Percentiles rank a stretch among this genome's conserved stretches.
Evolutionary conservation across 2,113 vertebrate genomes (phyloP).

Genomic region (Ceyx cyanopectus): DNA sequence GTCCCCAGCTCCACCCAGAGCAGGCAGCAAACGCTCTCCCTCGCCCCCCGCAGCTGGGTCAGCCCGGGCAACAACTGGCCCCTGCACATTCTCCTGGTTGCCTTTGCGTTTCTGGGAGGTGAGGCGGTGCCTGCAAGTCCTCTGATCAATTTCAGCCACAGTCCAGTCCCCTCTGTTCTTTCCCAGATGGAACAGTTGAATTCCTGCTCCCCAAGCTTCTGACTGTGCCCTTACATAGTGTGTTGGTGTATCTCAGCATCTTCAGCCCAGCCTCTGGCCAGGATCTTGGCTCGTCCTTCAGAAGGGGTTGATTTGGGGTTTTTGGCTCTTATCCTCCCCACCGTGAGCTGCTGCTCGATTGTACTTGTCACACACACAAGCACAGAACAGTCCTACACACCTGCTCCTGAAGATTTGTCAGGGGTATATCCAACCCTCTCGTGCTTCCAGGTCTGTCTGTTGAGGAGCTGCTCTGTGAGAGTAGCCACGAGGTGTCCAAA

Average conservation of each 20-base stretch:
- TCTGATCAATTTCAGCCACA: neutral
- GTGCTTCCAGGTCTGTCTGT: neutral
- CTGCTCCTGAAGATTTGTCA: neutral
- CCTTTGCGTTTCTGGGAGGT: neutral
- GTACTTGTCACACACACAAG: neutral
- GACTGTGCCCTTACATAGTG: too few species aligned
- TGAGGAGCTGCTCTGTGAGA: neutral
- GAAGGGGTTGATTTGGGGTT: neutral
- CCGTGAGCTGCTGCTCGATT: too few species aligned
- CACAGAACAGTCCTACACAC: neutral
- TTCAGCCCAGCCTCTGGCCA: neutral
- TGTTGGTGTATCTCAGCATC: neutral
- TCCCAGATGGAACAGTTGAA: neutral
- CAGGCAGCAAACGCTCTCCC: neutral
- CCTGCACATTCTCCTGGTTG: neutral
- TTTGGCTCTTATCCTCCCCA: neutral
- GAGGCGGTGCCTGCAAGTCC: neutral
- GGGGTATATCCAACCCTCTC: neutral
- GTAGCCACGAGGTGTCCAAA: neutral
- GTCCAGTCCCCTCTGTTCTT: neutral
- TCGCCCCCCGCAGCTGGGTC: neutral
- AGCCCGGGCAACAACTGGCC: neutral
- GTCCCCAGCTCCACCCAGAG: neutral
- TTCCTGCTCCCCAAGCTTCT: neutral
- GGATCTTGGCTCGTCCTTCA: neutral